Percentiles rank a stretch among this genome's conserved stretches.
Conservation (phyloP, 2,888 invertebrate genomes). For the Drosophila prolongata region DNA sequence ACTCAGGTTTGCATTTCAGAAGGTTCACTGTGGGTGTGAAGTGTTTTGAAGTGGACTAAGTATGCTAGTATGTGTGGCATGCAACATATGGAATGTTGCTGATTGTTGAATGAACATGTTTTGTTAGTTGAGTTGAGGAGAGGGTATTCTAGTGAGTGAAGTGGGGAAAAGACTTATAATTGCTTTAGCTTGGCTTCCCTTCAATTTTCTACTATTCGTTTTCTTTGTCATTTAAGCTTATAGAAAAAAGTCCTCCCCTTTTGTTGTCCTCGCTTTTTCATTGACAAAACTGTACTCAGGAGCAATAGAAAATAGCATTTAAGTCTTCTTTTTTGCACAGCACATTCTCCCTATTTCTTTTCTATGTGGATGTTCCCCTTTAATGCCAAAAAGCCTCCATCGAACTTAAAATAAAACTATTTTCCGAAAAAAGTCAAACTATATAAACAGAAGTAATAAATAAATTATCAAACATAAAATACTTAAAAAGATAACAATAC, state of each 20-base stretch:
- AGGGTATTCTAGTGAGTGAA: not conserved
- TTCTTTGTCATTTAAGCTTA: constrained; percentile 3
- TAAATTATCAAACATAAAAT: too few relatives aligned
- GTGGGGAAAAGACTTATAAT: constrained; percentile 23
- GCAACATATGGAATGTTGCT: constrained; percentile 29
- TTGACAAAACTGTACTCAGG: constrained; percentile 28
- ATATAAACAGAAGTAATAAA: too few relatives aligned
- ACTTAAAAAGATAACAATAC: too few relatives aligned
- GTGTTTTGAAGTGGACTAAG: constrained; percentile 13
- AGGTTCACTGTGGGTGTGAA: constrained; percentile 13
- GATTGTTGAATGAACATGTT: constrained; percentile 39
- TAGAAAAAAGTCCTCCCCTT: constrained; percentile 6
- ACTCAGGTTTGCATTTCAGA: too few relatives aligned
- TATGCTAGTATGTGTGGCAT: constrained; percentile 10
- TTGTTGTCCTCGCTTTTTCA: constrained; percentile 15
- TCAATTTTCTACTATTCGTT: constrained; percentile 15
- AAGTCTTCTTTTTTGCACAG: constrained; percentile 1
- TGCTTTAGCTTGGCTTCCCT: constrained; percentile 11
- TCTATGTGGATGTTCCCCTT: not conserved
- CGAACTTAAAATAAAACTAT: too few relatives aligned
- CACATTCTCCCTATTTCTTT: constrained; percentile 2
- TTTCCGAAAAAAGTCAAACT: too few relatives aligned
- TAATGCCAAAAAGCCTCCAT: constrained; percentile 59
- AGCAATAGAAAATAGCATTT: constrained; percentile 5
- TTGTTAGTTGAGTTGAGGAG: constrained; percentile 7